Evolutionary conservation across 2,797 vertebrate species (phyloP).

Genomic region (Pantherophis vulpinus): DNA sequence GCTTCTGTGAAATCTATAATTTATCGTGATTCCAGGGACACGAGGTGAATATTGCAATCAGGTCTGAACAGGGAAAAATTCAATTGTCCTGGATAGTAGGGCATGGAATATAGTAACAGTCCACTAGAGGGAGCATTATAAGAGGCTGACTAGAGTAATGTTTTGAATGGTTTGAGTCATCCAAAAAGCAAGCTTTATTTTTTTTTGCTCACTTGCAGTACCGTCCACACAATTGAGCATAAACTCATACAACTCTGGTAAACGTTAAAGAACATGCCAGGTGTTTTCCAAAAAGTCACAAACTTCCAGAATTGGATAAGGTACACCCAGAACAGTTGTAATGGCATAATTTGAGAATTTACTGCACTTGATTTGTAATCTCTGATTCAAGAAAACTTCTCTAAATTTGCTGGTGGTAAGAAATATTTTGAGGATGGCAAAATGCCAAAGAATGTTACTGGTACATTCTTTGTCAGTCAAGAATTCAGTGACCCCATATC

Average conservation of each 20-base stretch:
- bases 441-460: background rate
- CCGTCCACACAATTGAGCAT: background rate
- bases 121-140: constrained; percentile 24
- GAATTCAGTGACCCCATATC: background rate
- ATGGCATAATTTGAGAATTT: background rate
- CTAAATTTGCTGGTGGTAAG: background rate
- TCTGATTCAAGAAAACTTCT: background rate
- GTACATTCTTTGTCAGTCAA: background rate
- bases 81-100: background rate
- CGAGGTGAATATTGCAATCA: background rate
- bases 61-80: too few relatives aligned
- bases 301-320: background rate
- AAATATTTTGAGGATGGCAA: background rate
- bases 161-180: background rate
- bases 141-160: background rate
- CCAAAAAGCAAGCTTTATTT: background rate
- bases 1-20: background rate
- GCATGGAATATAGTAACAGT: background rate
- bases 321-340: background rate
- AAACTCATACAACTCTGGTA: background rate
- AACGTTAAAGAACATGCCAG: background rate
- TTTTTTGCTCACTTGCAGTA: background rate
- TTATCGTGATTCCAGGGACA: background rate
- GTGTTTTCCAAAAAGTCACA: background rate
- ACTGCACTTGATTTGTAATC: background rate